Evolutionary conservation across 2,113 vertebrate genomes (phyloP).

Genomic region (Bucco capensis): DNA sequence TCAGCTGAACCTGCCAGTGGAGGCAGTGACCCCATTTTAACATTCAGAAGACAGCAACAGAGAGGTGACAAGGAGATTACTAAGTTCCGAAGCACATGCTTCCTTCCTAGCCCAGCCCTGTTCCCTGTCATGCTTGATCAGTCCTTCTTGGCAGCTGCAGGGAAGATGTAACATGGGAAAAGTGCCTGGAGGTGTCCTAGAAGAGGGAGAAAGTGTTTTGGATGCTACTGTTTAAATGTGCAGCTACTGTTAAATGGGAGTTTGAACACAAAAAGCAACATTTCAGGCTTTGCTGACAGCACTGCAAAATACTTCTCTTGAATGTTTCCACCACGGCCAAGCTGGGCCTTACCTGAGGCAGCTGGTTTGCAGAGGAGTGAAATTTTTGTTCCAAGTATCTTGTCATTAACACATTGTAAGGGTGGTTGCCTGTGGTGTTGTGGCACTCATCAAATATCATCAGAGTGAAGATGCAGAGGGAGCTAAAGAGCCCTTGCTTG

Average conservation of each 20-base stretch:
- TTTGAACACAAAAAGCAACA: neutral
- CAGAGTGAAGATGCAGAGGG: slow-evolving; percentile 76
- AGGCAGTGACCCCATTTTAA: neutral
- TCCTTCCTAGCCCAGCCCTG: neutral
- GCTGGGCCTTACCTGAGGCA: slow-evolving; percentile 73
- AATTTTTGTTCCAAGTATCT: slow-evolving; percentile 78
- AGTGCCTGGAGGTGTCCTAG: neutral
- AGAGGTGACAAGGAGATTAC: neutral
- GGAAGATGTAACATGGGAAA: neutral
- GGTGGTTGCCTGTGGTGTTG: slow-evolving; percentile 78
- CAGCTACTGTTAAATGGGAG: too few relatives aligned
- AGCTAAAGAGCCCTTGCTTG: slow-evolving; percentile 41
- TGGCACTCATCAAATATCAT: slow-evolving; percentile 87
- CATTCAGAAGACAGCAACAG: neutral
- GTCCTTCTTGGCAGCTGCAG: neutral
- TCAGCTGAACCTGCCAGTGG: neutral
- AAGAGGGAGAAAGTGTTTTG: neutral
- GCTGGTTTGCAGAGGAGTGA: neutral
- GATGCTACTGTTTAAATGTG: too few relatives aligned
- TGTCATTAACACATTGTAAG: slow-evolving; percentile 80
- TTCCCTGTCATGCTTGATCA: neutral
- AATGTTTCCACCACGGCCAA: neutral
- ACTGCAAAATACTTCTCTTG: neutral
- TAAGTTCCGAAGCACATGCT: neutral
- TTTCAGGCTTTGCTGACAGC: neutral